Evolutionary conservation across 2,888 invertebrate genomes (phyloP).

Genomic region (Pharmacophagus antenor): DNA sequence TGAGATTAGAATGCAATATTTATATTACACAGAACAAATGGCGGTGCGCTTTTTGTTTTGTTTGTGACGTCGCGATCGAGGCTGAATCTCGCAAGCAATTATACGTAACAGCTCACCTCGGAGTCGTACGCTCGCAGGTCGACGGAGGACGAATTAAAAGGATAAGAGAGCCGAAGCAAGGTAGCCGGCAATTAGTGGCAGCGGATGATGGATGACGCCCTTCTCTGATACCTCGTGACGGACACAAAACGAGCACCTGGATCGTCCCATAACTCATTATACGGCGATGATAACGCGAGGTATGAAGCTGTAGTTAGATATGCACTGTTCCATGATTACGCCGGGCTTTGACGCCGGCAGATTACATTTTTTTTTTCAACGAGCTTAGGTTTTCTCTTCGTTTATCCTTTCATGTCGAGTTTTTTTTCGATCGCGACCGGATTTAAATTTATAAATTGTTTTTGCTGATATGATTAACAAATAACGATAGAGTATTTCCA

Average conservation of each 20-base stretch:
- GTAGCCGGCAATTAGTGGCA: slow-evolving; percentile 78
- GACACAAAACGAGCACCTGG: slow-evolving; percentile 70
- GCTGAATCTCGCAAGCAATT: slow-evolving; percentile 65
- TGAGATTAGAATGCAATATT: slow-evolving; percentile 34
- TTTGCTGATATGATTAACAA: not conserved
- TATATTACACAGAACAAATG: slow-evolving; percentile 47
- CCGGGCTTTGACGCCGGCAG: slow-evolving; percentile 45
- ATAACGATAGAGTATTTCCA: not conserved
- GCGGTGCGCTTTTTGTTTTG: slow-evolving; percentile 50
- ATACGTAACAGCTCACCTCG: slow-evolving; percentile 57
- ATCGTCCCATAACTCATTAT: slow-evolving; percentile 70
- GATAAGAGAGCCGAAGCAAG: slow-evolving; percentile 72
- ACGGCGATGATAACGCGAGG: slow-evolving; percentile 71
- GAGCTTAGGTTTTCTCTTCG: slow-evolving; percentile 35
- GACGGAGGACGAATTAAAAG: slow-evolving; percentile 73
- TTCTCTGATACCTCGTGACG: slow-evolving; percentile 61
- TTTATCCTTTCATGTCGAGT: slow-evolving; percentile 20
- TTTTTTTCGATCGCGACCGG: slow-evolving; percentile 18
- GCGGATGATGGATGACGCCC: slow-evolving; percentile 74
- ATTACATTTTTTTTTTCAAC: slow-evolving; percentile 58
- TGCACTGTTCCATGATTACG: slow-evolving; percentile 63
- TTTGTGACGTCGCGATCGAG: slow-evolving; percentile 62
- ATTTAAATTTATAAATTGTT: slow-evolving; percentile 15
- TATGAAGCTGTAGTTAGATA: slow-evolving; percentile 75
- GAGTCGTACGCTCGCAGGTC: slow-evolving; percentile 49